Evolutionary conservation across 2,113 vertebrate species (phyloP).

Genomic region (Chloroceryle aenea): DNA sequence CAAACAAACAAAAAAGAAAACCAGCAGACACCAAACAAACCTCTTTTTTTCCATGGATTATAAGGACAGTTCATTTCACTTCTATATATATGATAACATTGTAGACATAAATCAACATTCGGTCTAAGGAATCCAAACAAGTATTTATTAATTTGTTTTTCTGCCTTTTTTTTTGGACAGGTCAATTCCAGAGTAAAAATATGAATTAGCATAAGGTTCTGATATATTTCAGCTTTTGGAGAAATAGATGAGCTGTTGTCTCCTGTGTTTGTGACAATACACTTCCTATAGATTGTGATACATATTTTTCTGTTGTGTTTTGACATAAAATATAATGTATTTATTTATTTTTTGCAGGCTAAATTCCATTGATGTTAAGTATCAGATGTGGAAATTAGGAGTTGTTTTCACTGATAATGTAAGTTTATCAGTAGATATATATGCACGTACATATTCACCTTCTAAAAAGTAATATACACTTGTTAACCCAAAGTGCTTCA

Average conservation of each 20-base stretch:
- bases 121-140: not conserved
- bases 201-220: not conserved
- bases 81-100: not conserved
- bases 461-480: not conserved
- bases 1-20: not conserved
- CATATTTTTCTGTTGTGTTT: not conserved
- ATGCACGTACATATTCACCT: not conserved
- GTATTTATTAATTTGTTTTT: not conserved
- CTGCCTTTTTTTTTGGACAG: not conserved
- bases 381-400: conserved; percentile 98
- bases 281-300: not conserved
- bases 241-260: not conserved
- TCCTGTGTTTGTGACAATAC: not conserved
- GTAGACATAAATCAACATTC: not conserved
- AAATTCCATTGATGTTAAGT: conserved; percentile 95
- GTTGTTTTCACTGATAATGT: conserved; percentile 98
- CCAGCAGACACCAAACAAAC: not conserved
- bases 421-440: conserved; percentile 50
- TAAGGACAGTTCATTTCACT: not conserved
- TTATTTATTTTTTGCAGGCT: conserved; percentile 75
- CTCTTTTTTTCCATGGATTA: not conserved
- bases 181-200: not conserved
- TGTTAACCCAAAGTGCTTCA: not conserved
- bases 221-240: not conserved
- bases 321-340: not conserved